A percentile compares a stretch with the other conserved stretches of the same genome.
These are phyloP conservation scores for Eumerus sabulonum DNA, from an alignment of 2,888 invertebrate species.

Conservation along the genomic window DNA sequence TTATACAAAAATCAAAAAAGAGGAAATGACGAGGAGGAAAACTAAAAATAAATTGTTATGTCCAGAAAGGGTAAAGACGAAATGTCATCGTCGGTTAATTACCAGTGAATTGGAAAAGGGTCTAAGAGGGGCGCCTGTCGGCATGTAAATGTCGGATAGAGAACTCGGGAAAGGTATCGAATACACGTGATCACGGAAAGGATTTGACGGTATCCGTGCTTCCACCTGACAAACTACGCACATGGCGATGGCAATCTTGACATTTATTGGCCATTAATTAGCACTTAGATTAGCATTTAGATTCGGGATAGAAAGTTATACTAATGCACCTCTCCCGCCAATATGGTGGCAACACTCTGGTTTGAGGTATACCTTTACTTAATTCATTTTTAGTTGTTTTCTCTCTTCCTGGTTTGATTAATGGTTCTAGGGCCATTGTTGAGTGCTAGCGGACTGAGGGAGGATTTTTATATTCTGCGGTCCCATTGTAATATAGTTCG, in stretches of 20 bases:
- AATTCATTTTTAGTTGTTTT: too few relatives aligned
- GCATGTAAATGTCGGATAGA: slow-evolving; percentile 45
- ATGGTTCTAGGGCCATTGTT: slow-evolving; percentile 16
- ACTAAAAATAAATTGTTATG: slow-evolving; percentile 36
- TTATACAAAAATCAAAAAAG: slow-evolving; percentile 9
- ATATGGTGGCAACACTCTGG: too few relatives aligned
- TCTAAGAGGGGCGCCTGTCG: slow-evolving; percentile 8
- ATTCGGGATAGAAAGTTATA: slow-evolving; percentile 26
- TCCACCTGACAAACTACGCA: slow-evolving; percentile 53
- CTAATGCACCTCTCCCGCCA: too few relatives aligned
- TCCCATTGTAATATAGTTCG: neutral
- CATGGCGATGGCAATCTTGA: slow-evolving; percentile 60
- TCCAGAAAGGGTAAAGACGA: slow-evolving; percentile 48
- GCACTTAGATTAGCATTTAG: slow-evolving; percentile 48
- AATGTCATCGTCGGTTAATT: slow-evolving; percentile 69
- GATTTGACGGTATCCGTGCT: slow-evolving; percentile 34
- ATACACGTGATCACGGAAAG: slow-evolving; percentile 45
- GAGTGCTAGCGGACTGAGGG: slow-evolving; percentile 14
- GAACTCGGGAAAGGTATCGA: slow-evolving; percentile 18
- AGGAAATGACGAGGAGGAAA: slow-evolving; percentile 25
- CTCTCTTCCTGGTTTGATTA: slow-evolving; percentile 43
- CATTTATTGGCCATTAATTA: slow-evolving; percentile 69
- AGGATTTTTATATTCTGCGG: slow-evolving; percentile 2
- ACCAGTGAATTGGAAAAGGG: slow-evolving; percentile 61
- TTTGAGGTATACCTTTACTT: too few relatives aligned